Conservation (phyloP, 2,113 vertebrate species). For the Noctilio leporinus region DNA sequence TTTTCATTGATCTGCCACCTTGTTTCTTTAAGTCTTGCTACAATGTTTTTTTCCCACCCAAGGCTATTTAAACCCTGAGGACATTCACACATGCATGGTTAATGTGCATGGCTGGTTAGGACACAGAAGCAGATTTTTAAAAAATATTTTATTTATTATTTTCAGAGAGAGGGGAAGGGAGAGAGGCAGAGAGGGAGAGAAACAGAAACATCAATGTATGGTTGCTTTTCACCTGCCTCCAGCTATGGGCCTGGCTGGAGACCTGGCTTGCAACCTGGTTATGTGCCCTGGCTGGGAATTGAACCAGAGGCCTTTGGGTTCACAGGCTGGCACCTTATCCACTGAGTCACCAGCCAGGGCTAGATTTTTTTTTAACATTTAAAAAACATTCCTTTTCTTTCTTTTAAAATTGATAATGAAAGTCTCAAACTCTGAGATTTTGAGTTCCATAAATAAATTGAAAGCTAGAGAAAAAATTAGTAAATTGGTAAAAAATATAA, state of each 20-base stretch:
- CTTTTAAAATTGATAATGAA: background rate
- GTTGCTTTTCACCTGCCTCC: no score
- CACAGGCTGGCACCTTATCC: no score
- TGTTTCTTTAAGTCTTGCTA: constrained; percentile 30
- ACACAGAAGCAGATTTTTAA: constrained; percentile 10
- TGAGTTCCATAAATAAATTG: background rate
- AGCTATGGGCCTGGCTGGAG: no score
- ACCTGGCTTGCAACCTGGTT: no score
- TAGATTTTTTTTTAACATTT: constrained; percentile 33
- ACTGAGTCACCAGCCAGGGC: no score
- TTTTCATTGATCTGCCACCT: background rate
- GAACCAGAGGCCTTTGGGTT: no score
- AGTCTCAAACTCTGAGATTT: background rate
- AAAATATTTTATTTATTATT: no score
- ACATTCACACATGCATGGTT: constrained; percentile 30
- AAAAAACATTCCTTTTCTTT: background rate
- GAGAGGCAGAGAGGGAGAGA: no score
- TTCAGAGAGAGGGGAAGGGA: no score
- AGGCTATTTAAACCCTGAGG: background rate
- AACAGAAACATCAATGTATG: no score
- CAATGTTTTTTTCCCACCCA: background rate
- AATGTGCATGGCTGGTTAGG: constrained; percentile 30
- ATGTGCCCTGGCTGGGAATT: no score
- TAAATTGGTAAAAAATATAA: background rate
- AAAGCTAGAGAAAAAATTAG: background rate